Percentiles rank a stretch among this genome's conserved stretches.
Evolutionary conservation across 1,140 invertebrate species (phyloP).

Genomic region (Pseudachorutes palmiensis): DNA sequence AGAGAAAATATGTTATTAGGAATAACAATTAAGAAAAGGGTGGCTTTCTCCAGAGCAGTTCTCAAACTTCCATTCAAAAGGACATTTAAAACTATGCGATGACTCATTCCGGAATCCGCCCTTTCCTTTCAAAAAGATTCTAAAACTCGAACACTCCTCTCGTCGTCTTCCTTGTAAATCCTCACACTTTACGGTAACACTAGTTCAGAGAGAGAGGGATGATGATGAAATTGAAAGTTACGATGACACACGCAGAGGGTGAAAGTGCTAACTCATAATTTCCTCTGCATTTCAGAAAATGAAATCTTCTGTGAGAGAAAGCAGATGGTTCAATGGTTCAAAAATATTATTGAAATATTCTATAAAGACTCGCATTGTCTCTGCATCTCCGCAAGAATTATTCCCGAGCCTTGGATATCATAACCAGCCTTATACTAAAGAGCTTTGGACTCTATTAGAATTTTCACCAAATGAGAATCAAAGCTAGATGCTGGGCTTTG

Average conservation of each 20-base stretch:
- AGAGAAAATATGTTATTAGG: neutral
- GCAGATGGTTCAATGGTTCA: neutral
- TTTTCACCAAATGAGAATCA: too few relatives aligned
- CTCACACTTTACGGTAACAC: too few relatives aligned
- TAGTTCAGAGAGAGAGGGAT: neutral
- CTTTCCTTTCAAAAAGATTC: neutral
- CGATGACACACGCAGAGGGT: neutral
- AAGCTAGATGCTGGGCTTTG: too few relatives aligned
- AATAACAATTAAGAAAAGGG: neutral
- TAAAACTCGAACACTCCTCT: neutral
- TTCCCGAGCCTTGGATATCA: too few relatives aligned
- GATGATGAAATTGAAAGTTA: neutral
- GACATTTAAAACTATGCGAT: neutral
- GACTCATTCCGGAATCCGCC: neutral
- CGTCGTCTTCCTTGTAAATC: neutral
- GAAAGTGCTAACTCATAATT: neutral
- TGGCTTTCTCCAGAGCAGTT: neutral
- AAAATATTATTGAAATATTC: neutral
- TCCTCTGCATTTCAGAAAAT: neutral
- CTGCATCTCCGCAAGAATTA: too few relatives aligned
- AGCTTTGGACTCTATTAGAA: too few relatives aligned
- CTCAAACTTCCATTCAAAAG: neutral
- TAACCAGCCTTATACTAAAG: too few relatives aligned
- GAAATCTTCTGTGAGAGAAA: neutral
- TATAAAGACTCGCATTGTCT: too few relatives aligned